A percentile compares a stretch with the other conserved stretches of the same genome.
Evolutionary conservation across 2,113 vertebrate species (phyloP).

Genomic region (Dicaeum eximium): DNA sequence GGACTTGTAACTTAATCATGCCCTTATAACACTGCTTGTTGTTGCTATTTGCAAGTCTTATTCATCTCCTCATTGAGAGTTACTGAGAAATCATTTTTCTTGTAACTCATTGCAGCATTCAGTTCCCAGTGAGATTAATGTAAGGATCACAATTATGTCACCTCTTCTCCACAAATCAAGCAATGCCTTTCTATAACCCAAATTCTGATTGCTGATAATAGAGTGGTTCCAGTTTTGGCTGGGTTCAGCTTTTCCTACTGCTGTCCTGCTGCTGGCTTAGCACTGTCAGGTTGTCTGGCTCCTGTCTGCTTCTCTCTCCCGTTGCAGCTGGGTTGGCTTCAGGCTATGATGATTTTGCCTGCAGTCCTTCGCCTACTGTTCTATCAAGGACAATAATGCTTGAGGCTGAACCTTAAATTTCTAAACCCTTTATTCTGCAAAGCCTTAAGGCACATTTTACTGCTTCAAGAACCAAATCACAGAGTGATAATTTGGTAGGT

Average conservation of each 20-base stretch:
- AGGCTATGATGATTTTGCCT: slow-evolving; percentile 43
- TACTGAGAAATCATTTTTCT: background rate
- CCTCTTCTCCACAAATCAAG: background rate
- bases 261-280: slow-evolving; percentile 16
- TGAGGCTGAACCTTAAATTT: slow-evolving; percentile 38
- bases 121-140: background rate
- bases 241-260: background rate
- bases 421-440: background rate
- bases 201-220: background rate
- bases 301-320: background rate
- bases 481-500: background rate
- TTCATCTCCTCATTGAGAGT: background rate
- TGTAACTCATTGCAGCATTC: background rate
- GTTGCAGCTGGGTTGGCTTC: slow-evolving; percentile 49
- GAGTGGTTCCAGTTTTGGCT: slow-evolving; percentile 2
- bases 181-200: background rate
- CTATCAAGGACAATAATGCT: slow-evolving; percentile 29
- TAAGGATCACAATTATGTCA: background rate
- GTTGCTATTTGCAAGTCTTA: background rate
- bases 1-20: background rate
- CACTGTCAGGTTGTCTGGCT: background rate
- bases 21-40: background rate
- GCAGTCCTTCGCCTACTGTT: slow-evolving; percentile 33
- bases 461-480: background rate
- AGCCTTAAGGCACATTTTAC: slow-evolving; percentile 11